Evolutionary conservation across 2,888 invertebrate genomes (phyloP).

Genomic region (Cosmia pyralina): DNA sequence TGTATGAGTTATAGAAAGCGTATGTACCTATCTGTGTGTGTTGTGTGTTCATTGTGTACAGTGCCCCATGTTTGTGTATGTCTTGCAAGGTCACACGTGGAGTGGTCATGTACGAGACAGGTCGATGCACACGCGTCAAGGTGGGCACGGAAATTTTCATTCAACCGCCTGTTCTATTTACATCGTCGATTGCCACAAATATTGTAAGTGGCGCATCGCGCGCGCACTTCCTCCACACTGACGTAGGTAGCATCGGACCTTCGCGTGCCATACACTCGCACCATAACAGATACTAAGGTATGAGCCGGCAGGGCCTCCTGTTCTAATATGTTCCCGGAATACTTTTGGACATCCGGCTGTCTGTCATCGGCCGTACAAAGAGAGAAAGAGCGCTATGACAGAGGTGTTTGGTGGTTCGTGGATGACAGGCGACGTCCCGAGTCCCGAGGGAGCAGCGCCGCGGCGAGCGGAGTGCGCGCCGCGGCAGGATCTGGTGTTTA

Average conservation of each 20-base stretch:
- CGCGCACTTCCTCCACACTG: constrained; percentile 84
- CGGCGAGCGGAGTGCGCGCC: constrained; percentile 58
- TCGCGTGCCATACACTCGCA: constrained; percentile 71
- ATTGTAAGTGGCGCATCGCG: constrained; percentile 81
- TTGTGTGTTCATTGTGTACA: constrained; percentile 75
- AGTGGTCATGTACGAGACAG: constrained; percentile 80
- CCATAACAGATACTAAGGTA: constrained; percentile 55
- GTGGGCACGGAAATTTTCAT: constrained; percentile 87
- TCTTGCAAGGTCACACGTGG: constrained; percentile 87
- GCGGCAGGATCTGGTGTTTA: constrained; percentile 79
- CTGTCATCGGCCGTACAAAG: constrained; percentile 69
- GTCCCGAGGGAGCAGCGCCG: constrained; percentile 49
- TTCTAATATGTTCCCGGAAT: constrained; percentile 76
- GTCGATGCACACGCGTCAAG: constrained; percentile 88
- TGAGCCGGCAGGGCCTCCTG: constrained; percentile 40
- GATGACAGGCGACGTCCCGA: constrained; percentile 57
- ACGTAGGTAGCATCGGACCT: constrained; percentile 79
- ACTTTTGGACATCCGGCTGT: constrained; percentile 77
- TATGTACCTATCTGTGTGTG: constrained; percentile 79
- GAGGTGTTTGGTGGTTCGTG: constrained; percentile 44
- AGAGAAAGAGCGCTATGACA: constrained; percentile 52
- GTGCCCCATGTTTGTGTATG: constrained; percentile 80
- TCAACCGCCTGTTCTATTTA: constrained; percentile 88
- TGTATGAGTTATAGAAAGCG: constrained; percentile 67
- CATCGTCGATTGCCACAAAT: constrained; percentile 82